These are phyloP conservation scores for Caenorhabditis sp. DNA, from an alignment of 2,888 invertebrate species.

Conservation along the genomic window DNA sequence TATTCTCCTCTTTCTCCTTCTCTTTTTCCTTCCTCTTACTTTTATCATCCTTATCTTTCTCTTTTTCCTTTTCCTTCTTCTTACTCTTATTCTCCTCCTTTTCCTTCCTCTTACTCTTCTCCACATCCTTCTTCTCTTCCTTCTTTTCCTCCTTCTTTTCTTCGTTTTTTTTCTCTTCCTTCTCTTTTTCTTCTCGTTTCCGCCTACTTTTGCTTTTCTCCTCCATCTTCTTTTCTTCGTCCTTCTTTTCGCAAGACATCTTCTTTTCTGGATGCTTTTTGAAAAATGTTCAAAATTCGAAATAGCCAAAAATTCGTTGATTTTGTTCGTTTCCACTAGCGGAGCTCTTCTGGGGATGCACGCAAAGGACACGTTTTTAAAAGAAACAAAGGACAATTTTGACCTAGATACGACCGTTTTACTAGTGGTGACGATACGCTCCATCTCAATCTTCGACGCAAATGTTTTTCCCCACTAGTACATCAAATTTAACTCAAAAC, in stretches of 20 bases:
- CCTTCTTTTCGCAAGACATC: conserved; percentile 28
- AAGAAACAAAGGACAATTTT: neutral
- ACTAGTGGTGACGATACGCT: too few species aligned
- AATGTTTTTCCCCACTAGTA: too few species aligned
- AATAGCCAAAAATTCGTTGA: neutral
- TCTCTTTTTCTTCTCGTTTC: neutral
- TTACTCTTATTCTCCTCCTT: neutral
- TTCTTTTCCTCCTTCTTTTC: conserved; percentile 14
- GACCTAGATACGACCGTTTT: too few species aligned
- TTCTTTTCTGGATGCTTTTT: neutral
- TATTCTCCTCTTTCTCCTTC: neutral
- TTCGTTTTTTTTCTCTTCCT: neutral
- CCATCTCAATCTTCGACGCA: too few species aligned
- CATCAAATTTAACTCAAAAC: too few species aligned
- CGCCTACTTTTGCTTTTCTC: conserved; percentile 6
- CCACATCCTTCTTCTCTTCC: neutral
- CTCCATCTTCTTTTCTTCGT: conserved; percentile 11
- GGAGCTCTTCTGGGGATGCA: neutral
- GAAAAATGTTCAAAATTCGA: neutral
- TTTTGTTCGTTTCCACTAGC: neutral
- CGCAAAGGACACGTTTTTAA: neutral
- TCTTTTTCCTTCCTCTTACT: neutral
- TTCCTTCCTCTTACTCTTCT: neutral
- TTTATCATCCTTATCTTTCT: neutral
- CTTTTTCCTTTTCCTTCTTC: neutral